These are phyloP conservation scores for Thalpophila matura DNA, from an alignment of 2,888 invertebrate genomes.

Conservation along the genomic window DNA sequence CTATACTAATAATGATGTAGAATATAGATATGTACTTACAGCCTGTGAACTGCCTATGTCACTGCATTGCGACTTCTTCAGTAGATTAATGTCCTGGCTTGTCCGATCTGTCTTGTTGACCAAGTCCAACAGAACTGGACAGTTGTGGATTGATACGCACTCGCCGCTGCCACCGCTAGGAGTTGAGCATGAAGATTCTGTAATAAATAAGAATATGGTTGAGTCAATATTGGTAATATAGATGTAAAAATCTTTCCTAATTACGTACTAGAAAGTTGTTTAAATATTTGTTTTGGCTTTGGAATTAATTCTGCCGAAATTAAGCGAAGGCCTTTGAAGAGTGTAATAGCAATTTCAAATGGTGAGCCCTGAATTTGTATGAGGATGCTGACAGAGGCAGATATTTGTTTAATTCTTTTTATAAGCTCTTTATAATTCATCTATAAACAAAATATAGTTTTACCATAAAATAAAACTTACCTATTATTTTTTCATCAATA, in stretches of 20 bases:
- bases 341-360: too few relatives aligned
- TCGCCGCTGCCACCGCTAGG: slow-evolving; percentile 76
- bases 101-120: slow-evolving; percentile 73
- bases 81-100: slow-evolving; percentile 79
- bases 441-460: too few relatives aligned
- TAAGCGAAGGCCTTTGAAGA: background rate
- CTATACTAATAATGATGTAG: background rate
- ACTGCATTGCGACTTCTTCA: slow-evolving; percentile 78
- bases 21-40: too few relatives aligned
- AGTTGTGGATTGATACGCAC: slow-evolving; percentile 82
- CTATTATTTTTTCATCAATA: too few relatives aligned
- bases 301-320: too few relatives aligned
- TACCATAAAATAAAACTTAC: too few relatives aligned
- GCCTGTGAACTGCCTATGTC: slow-evolving; percentile 67
- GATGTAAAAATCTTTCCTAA: background rate
- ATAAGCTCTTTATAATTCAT: too few relatives aligned
- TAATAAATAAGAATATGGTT: slow-evolving; percentile 18
- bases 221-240: background rate
- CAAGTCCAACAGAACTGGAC: slow-evolving; percentile 74
- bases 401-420: too few relatives aligned
- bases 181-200: slow-evolving; percentile 74
- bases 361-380: too few relatives aligned
- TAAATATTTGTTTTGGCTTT: background rate
- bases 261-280: background rate
- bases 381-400: background rate